Base-by-base conservation (phyloP, 2,888 invertebrate genomes). In the Ormyrus rosae region DNA sequence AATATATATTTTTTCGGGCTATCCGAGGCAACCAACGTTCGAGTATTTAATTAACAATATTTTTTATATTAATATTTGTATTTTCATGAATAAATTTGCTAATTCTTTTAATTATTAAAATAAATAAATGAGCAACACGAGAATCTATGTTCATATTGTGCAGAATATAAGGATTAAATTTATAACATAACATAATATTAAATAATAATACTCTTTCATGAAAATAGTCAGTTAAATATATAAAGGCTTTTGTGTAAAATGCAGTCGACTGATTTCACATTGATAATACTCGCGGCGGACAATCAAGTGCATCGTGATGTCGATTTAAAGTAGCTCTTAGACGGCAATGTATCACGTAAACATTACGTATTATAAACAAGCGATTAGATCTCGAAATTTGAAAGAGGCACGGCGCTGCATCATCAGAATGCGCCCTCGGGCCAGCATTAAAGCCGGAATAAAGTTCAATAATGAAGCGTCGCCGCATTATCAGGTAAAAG, bases 351-450 rank as follows among this genome's bases (percentile, higher is more conserved):
- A 64, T 55, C 34, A 48, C 45, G 48, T 60, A 60, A 75, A 53
- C 48, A 67, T 61, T 10, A 46, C 46, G 19, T 34, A 34, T 48
- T 13, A 63, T 69, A 77, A 76, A 77, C 69, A 77, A 69, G 6
- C 53, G 69, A 68, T 75, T 60, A 7, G 68, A 68, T 68, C 74
- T 50, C 13, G 56, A 77, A 77, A 60, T 77, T 53, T 48, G 63
- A 77, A 70, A 56, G 76, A 63, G 69, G 13, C 73, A 13, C 56
- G n/a, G n/a, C 60, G 8, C 34, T 34, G 34, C 34, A 34, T 34
- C 34, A 34, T 34, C 34, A 34, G 34, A 34, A 34, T 4, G 34
- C 34, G 2, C 2, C 34, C 34, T 34, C 34, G 34, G 34, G 34
- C 34, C 34, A n/a, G 63, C 56, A 76, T 76, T 55, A 76, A 68